A percentile compares a stretch with the other conserved stretches of the same genome.
phyloP scores from a whole-genome alignment of 2,888 invertebrate species.

The Crioceris asparagi region DNA sequence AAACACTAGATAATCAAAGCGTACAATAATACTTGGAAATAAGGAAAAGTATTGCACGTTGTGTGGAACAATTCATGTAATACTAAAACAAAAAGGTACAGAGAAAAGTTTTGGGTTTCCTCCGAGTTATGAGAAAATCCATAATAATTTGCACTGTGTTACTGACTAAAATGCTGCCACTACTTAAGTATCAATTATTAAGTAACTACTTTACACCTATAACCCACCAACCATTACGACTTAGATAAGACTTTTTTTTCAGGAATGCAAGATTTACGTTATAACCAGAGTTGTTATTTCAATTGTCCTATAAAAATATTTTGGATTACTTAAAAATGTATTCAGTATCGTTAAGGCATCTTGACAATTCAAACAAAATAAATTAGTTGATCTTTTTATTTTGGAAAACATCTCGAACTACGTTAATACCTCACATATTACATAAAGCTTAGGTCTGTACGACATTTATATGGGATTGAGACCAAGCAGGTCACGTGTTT shows the following conservation, averaged over 20 bases:
- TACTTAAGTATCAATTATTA: conserved; percentile 34
- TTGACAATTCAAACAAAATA: conserved; percentile 11
- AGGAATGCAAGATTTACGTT: conserved; percentile 17
- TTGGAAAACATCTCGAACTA: conserved; percentile 11
- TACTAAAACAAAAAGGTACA: too few relatives aligned
- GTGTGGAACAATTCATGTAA: conserved; percentile 30
- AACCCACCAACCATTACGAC: conserved; percentile 33
- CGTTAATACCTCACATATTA: conserved; percentile 13
- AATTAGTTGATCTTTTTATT: too few relatives aligned
- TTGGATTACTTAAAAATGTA: conserved; percentile 19
- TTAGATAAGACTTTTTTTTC: conserved; percentile 30
- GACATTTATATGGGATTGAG: conserved; percentile 27
- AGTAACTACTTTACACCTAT: conserved; percentile 19
- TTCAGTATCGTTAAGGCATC: conserved; percentile 20
- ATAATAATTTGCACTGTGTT: too few relatives aligned
- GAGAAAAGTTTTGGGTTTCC: too few relatives aligned
- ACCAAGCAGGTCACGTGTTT: conserved; percentile 31
- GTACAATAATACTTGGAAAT: conserved; percentile 34
- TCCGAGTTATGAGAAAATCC: too few relatives aligned
- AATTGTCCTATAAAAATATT: conserved; percentile 19
- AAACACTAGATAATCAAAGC: conserved; percentile 30
- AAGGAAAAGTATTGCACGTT: conserved; percentile 37
- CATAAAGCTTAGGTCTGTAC: conserved; percentile 27
- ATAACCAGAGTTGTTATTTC: conserved; percentile 11
- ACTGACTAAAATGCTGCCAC: conserved; percentile 36